Percentiles rank a stretch among this genome's conserved stretches.
These are phyloP conservation scores for Arizona elegans DNA, from an alignment of 2,113 vertebrate species.

Conservation along the genomic window DNA sequence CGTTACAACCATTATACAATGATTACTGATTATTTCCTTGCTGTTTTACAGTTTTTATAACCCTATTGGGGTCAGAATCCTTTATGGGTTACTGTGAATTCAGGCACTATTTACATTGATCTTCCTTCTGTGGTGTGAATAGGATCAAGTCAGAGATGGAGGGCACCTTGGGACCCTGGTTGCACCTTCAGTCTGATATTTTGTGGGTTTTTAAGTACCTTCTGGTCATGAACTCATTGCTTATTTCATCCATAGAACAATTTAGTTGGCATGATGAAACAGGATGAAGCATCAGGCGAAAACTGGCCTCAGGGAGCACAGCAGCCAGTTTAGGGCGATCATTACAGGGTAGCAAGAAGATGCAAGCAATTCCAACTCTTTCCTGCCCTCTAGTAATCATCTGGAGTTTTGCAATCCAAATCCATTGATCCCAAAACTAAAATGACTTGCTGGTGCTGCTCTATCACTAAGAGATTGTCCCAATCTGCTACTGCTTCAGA, in stretches of 20 bases:
- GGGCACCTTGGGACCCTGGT: background rate
- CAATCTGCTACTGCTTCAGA: background rate
- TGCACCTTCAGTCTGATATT: background rate
- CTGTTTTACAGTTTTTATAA: background rate
- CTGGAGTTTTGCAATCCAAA: background rate
- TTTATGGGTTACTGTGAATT: background rate
- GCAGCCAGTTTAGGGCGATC: background rate
- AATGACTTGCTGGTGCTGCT: background rate
- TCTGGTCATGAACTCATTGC: background rate
- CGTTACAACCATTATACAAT: background rate
- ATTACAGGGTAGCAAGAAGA: background rate
- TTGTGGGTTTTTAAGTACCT: background rate
- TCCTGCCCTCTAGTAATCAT: background rate
- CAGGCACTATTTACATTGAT: background rate
- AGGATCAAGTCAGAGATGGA: background rate
- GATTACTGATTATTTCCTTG: background rate
- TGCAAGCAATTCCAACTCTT: background rate
- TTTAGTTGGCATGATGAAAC: background rate
- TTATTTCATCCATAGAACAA: background rate
- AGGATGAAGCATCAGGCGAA: background rate
- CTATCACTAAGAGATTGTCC: background rate
- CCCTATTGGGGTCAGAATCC: background rate
- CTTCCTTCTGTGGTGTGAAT: background rate
- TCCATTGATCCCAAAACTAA: background rate
- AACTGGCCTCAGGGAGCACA: background rate